Percentiles rank a stretch among this genome's conserved stretches.
Conservation (phyloP, 2,113 vertebrate genomes). For the Nothobranchius kuhntae region DNA sequence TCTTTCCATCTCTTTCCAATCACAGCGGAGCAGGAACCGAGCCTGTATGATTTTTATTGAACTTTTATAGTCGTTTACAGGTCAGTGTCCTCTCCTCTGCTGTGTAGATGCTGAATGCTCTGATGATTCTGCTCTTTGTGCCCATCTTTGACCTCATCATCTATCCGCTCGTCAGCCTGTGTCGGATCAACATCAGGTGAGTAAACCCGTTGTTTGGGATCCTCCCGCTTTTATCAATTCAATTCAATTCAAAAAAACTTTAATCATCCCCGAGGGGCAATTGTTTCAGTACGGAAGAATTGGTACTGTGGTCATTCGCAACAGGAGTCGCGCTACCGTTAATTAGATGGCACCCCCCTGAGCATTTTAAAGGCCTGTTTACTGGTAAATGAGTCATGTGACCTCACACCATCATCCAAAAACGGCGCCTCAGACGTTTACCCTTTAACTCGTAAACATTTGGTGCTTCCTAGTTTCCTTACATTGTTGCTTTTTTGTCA, state of each 20-base stretch:
- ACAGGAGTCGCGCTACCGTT: no score
- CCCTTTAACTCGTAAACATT: background rate
- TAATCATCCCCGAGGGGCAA: no score
- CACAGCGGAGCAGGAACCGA: conserved; percentile 17
- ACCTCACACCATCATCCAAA: background rate
- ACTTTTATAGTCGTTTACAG: conserved; percentile 36
- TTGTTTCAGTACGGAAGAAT: no score
- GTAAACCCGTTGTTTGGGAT: conserved; percentile 57
- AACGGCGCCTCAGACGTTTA: background rate
- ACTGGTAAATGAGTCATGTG: conserved; percentile 6
- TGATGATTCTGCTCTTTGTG: conserved; percentile 93
- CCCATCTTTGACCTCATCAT: conserved; percentile 92
- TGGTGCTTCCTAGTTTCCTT: no score
- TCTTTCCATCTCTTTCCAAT: conserved; percentile 9
- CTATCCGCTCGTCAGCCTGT: conserved; percentile 87
- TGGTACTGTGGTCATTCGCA: no score
- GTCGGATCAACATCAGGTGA: conserved; percentile 92
- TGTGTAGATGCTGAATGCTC: conserved; percentile 90
- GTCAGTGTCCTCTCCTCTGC: background rate
- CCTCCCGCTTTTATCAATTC: conserved; percentile 18
- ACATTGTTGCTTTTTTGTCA: no score
- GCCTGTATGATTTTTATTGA: conserved; percentile 46
- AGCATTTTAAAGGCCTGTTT: conserved; percentile 17
- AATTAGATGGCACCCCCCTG: background rate
- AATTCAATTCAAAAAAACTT: background rate